A percentile compares a stretch with the other conserved stretches of the same genome.
These are phyloP conservation scores for Ibidorhyncha struthersii DNA, from an alignment of 2,113 vertebrate species.

Conservation along the genomic window DNA sequence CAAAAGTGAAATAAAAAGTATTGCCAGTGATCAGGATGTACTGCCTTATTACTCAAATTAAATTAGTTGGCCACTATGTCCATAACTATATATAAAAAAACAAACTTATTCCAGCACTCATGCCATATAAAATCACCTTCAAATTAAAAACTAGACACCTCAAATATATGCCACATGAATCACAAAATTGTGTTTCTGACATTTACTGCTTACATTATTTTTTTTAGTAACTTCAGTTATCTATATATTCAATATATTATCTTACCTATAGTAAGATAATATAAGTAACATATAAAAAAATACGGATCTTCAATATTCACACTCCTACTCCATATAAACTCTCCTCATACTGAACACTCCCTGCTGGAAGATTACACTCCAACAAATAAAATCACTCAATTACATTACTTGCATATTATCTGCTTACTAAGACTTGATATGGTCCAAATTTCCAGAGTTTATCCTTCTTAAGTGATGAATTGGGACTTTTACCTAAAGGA, in stretches of 20 bases:
- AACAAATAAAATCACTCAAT: neutral
- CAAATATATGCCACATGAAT: neutral
- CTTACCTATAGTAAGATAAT: neutral
- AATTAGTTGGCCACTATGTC: neutral
- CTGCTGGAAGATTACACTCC: neutral
- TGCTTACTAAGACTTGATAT: neutral
- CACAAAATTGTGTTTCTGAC: neutral
- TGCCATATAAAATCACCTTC: neutral
- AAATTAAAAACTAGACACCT: neutral
- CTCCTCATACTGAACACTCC: neutral
- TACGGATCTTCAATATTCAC: neutral
- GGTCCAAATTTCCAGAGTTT: neutral
- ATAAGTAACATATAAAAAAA: neutral
- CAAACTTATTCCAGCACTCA: neutral
- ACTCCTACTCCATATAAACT: neutral
- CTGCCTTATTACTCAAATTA: neutral
- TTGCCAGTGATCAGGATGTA: neutral
- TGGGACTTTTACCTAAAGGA: neutral
- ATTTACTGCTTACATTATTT: neutral
- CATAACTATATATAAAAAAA: neutral
- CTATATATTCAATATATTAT: neutral
- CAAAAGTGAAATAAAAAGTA: neutral
- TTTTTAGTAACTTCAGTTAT: neutral
- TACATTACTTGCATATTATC: neutral
- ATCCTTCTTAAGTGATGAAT: neutral